Percentiles rank a stretch among this genome's conserved stretches.
phyloP scores from a whole-genome alignment of 1,140 invertebrate genomes.

The Anagrus nilaparvatae region DNA sequence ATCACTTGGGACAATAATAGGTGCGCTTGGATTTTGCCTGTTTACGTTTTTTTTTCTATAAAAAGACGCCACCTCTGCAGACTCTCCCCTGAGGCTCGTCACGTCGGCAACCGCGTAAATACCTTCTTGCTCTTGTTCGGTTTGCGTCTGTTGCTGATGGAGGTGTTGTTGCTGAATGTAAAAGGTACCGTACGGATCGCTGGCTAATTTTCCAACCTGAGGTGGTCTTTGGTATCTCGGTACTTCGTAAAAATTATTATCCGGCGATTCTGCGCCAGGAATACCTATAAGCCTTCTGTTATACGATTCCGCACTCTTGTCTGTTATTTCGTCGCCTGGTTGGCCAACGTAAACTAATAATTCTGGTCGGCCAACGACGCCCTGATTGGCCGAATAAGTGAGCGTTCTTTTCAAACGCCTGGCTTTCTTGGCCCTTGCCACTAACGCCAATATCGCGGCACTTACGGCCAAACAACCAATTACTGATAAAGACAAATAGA shows the following conservation, averaged over 20 bases:
- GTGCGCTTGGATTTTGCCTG: not conserved
- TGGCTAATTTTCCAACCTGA: slow-evolving; percentile 11
- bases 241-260: slow-evolving; percentile 33
- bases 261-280: slow-evolving; percentile 26
- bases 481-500: slow-evolving; percentile 31
- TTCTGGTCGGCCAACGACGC: slow-evolving; percentile 35
- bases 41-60: slow-evolving; percentile 22
- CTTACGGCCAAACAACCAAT: slow-evolving; percentile 30
- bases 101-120: slow-evolving; percentile 37
- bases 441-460: slow-evolving; percentile 28
- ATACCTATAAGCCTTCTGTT: slow-evolving; percentile 28
- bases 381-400: slow-evolving; percentile 28
- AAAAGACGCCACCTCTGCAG: slow-evolving; percentile 30
- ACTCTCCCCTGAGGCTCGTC: slow-evolving; percentile 27
- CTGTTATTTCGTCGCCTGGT: slow-evolving; percentile 24
- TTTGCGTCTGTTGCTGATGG: not conserved
- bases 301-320: slow-evolving; percentile 33
- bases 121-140: slow-evolving; percentile 20
- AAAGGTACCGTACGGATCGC: slow-evolving; percentile 14
- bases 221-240: slow-evolving; percentile 24
- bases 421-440: slow-evolving; percentile 28
- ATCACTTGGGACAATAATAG: slow-evolving; percentile 30
- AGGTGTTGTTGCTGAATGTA: slow-evolving; percentile 9
- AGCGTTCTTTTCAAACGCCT: slow-evolving; percentile 30
- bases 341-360: slow-evolving; percentile 37